phyloP scores from a whole-genome alignment of 2,888 invertebrate genomes.

The Agrochola macilenta region DNA sequence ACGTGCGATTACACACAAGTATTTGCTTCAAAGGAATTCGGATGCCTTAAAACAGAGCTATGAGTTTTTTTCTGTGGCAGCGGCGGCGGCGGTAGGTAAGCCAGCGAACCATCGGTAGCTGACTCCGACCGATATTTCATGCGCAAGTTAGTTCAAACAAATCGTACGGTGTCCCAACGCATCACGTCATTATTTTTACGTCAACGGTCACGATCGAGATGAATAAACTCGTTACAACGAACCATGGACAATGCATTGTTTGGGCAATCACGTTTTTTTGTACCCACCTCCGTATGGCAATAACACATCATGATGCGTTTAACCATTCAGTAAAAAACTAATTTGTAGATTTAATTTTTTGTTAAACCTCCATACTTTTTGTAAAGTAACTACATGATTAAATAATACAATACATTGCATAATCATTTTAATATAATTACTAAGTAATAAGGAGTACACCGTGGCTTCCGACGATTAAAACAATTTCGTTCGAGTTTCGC shows the following conservation, averaged over 20 bases:
- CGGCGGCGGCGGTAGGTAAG: slow-evolving; percentile 87
- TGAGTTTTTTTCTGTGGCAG: slow-evolving; percentile 80
- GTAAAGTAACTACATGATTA: slow-evolving; percentile 8
- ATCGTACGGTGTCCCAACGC: slow-evolving; percentile 88
- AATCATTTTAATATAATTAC: slow-evolving; percentile 72
- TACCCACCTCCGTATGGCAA: slow-evolving; percentile 36
- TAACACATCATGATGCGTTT: slow-evolving; percentile 53
- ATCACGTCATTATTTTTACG: slow-evolving; percentile 83
- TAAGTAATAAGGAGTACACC: slow-evolving; percentile 77
- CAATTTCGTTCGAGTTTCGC: slow-evolving; percentile 87
- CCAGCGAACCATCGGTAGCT: slow-evolving; percentile 90
- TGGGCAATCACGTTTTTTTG: slow-evolving; percentile 58
- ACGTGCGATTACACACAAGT: slow-evolving; percentile 88
- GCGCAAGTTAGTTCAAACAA: slow-evolving; percentile 90
- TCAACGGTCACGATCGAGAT: slow-evolving; percentile 73
- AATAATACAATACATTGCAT: slow-evolving; percentile 42
- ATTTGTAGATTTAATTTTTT: slow-evolving; percentile 52
- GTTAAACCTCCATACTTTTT: slow-evolving; percentile 13
- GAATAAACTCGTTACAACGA: slow-evolving; percentile 66
- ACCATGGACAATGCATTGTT: slow-evolving; percentile 64
- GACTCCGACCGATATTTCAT: slow-evolving; percentile 85
- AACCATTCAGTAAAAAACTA: slow-evolving; percentile 48
- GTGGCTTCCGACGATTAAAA: slow-evolving; percentile 89
- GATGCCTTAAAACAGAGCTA: slow-evolving; percentile 84
- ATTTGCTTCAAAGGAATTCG: slow-evolving; percentile 89